Evolutionary conservation across 30 jellyfish, hydroid and myxozoan species (phyloP), one percentile per base, ranked within the genome.

Genomic region (Clytia hemisphaerica): DNA sequence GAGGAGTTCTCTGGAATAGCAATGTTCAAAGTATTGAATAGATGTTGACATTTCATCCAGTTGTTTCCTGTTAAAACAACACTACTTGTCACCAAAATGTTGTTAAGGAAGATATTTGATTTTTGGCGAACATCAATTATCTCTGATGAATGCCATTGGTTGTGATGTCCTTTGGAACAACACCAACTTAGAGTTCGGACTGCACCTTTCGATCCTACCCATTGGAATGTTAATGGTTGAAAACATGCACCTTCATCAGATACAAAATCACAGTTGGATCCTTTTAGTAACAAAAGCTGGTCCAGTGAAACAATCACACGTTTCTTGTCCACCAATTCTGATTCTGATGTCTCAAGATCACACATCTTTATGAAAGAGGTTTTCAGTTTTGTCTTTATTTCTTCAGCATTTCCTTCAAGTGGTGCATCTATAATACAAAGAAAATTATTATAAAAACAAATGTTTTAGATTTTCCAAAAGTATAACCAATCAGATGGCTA

Each of bases 91-190:
- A 67, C 9, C 61, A 47, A 0, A 22, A 67, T 38, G 2, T 67
- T 73, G 32, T 44, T 67, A 30, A 67, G 73, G 3, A 19, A 67
- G 0, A 37, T 29, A 18, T 26, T 1, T 18, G 36, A 40, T 46
- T 38, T 4, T 0, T 31, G n/a, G 7, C 46, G 25, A 7, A 16
- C 31, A 14, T 24, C 4, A 6, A 67, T 27, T 16, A 45, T 73
- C 47, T 67, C 79, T 4, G 79, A 67, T 5, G 79, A 67, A 15
- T 19, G 16, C 79, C 79, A 67, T 4, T 1, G 4, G 0, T 73
- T 73, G 22, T 6, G 26, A 31, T 67, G 79, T 1, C 28, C 27
- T 12, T 45, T 67, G 0, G 10, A 1, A 31, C 79, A 67, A 12
- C 6, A 15, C 79, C 79, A 67, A 0, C 49, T 22, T 12, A 67